These are phyloP conservation scores for Dastarcus helophoroides DNA, from an alignment of 2,888 invertebrate species.

Conservation along the genomic window DNA sequence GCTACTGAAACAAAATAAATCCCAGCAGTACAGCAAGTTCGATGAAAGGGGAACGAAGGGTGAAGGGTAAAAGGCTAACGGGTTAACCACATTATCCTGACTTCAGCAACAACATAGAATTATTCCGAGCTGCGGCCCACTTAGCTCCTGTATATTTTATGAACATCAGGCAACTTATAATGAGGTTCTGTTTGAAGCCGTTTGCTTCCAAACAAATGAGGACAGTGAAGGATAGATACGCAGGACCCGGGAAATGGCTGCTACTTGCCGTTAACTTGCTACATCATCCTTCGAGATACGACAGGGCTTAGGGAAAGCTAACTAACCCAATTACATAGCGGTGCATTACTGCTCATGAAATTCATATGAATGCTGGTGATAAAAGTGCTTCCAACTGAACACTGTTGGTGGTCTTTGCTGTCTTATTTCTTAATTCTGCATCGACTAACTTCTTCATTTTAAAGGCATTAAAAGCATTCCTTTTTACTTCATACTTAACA, in stretches of 20 bases:
- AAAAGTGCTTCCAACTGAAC: too few species aligned
- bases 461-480: too few species aligned
- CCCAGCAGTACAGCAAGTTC: too few species aligned
- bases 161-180: constrained; percentile 40
- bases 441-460: too few species aligned
- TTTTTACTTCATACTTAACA: too few species aligned
- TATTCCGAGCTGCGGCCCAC: constrained; percentile 24
- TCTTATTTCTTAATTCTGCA: too few species aligned
- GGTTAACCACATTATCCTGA: constrained; percentile 34
- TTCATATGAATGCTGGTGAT: constrained; percentile 32
- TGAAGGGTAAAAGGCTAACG: constrained; percentile 17
- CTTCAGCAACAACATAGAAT: constrained; percentile 25
- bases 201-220: constrained; percentile 28
- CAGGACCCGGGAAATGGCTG: constrained; percentile 28
- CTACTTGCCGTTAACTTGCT: constrained; percentile 34
- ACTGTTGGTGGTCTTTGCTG: too few species aligned
- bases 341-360: constrained; percentile 38
- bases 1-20: too few species aligned
- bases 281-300: constrained; percentile 29
- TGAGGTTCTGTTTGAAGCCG: constrained; percentile 39
- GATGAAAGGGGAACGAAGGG: too few species aligned
- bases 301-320: constrained; percentile 23
- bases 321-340: constrained; percentile 34
- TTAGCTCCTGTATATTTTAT: constrained; percentile 36
- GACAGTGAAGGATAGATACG: constrained; percentile 19